phyloP scores from a whole-genome alignment of 30 jellyfish, hydroid and myxozoan species.

The Pelagia noctiluca region DNA sequence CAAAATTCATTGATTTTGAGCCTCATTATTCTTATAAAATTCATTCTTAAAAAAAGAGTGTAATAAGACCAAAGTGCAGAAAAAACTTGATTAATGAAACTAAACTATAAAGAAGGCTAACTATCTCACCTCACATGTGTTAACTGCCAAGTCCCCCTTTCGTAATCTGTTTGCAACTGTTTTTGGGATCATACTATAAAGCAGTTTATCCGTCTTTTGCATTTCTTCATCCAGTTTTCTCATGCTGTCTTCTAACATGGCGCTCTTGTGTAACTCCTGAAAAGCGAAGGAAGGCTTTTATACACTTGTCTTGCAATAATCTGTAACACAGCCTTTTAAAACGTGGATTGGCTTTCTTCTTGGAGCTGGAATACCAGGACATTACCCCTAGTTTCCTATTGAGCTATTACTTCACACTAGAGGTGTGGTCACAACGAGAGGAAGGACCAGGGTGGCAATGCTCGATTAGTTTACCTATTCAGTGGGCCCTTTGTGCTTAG shows the following conservation, averaged over 20 bases:
- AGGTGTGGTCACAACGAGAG: too few relatives aligned
- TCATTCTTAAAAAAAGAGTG: too few relatives aligned
- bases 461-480: too few relatives aligned
- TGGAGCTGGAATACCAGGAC: too few relatives aligned
- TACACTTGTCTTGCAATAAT: neutral
- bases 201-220: conserved; percentile 65
- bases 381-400: too few relatives aligned
- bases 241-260: conserved; percentile 78
- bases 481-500: too few relatives aligned
- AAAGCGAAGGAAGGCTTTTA: neutral
- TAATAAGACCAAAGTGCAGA: neutral
- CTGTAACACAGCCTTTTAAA: too few relatives aligned
- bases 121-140: conserved; percentile 69
- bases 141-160: conserved; percentile 65
- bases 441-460: too few relatives aligned
- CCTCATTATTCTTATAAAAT: too few relatives aligned
- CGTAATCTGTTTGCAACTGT: conserved; percentile 68
- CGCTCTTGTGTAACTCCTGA: conserved; percentile 67
- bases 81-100: neutral
- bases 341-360: too few relatives aligned
- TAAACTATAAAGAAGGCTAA: neutral
- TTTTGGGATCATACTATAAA: conserved; percentile 68
- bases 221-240: conserved; percentile 54
- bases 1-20: too few relatives aligned
- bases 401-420: too few relatives aligned